phyloP scores from a whole-genome alignment of 2,113 vertebrate genomes.

The Lophura nycthemera region DNA sequence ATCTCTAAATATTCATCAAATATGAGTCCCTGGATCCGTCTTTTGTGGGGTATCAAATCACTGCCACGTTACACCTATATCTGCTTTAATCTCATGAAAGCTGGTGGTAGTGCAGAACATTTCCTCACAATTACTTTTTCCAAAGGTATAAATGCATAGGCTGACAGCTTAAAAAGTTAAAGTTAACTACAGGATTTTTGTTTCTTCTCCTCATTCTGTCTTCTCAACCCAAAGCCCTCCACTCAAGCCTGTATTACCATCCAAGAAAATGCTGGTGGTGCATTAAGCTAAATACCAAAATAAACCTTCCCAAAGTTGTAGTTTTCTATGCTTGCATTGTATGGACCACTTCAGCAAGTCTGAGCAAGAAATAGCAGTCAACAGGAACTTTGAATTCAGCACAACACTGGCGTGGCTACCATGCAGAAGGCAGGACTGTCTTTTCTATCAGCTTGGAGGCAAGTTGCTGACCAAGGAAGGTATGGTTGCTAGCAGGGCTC shows the following conservation, averaged over 20 bases:
- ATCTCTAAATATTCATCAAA: not conserved
- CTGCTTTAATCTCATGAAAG: not conserved
- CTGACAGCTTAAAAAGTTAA: not conserved
- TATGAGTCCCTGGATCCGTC: not conserved
- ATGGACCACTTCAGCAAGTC: rapidly evolving
- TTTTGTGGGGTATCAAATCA: not conserved
- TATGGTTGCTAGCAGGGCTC: not conserved
- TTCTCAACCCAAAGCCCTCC: not conserved
- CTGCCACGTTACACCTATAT: not conserved
- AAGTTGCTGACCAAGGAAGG: rapidly evolving
- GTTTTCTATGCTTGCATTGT: not conserved
- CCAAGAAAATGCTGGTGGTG: not conserved
- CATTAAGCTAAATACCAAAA: not conserved
- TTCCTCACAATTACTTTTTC: not conserved
- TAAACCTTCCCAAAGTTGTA: not conserved
- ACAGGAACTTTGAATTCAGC: not conserved
- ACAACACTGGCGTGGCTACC: not conserved
- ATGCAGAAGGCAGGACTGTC: not conserved
- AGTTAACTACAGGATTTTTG: not conserved
- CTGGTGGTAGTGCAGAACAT: not conserved
- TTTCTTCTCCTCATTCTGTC: not conserved
- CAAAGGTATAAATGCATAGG: not conserved
- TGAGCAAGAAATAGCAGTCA: rapidly evolving
- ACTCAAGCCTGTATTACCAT: not conserved
- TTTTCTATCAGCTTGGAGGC: not conserved